Conservation (phyloP, 1,140 invertebrate species). For the Meloidogyne hapla region DNA sequence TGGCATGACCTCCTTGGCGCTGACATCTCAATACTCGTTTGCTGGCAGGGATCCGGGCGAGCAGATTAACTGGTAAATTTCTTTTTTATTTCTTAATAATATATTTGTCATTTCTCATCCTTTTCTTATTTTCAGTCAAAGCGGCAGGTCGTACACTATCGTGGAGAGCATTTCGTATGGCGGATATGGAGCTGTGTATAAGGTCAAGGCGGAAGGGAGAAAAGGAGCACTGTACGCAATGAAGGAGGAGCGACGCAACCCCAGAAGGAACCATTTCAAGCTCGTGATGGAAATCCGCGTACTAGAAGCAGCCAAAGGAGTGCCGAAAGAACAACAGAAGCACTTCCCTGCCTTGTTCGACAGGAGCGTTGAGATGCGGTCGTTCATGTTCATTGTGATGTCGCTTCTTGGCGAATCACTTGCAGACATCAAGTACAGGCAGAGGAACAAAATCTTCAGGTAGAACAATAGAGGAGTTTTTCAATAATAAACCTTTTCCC, state of each 20-base stretch:
- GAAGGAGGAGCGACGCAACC: conserved; percentile 22
- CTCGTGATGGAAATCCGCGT: conserved; percentile 20
- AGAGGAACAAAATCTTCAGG: conserved; percentile 18
- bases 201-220: not conserved
- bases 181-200: conserved; percentile 30
- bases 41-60: not conserved
- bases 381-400: conserved; percentile 38
- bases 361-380: conserved; percentile 27
- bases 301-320: not conserved
- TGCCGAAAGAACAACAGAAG: not conserved
- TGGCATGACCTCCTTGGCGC: no score
- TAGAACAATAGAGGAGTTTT: not conserved
- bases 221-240: conserved; percentile 10
- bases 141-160: not conserved
- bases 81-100: not conserved
- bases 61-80: not conserved
- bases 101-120: not conserved
- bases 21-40: no score
- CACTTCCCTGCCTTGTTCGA: conserved; percentile 36
- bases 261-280: conserved; percentile 9
- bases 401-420: conserved; percentile 29
- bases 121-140: not conserved
- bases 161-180: conserved; percentile 16
- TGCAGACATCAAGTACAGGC: conserved; percentile 34
- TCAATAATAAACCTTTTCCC: not conserved